Evolutionary conservation across 2,888 invertebrate species (phyloP).

Genomic region (Epistrophe grossulariae): DNA sequence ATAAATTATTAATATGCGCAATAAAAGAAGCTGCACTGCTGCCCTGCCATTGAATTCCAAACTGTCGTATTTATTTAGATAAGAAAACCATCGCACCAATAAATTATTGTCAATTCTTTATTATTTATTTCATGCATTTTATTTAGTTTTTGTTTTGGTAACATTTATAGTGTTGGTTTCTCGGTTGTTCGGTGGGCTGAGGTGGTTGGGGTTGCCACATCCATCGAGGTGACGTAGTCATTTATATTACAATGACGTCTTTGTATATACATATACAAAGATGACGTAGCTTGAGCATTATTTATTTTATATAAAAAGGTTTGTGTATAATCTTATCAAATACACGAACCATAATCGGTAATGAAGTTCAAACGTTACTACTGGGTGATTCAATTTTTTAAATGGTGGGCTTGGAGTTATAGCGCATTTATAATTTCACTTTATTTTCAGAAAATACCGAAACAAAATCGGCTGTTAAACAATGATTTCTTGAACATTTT

Average conservation of each 20-base stretch:
- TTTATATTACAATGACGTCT: too few species aligned
- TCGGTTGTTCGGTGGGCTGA: not conserved
- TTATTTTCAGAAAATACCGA: too few species aligned
- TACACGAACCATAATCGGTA: slow-evolving; percentile 22
- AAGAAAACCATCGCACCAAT: too few species aligned
- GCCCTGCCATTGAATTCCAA: not conserved
- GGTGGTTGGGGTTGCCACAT: not conserved
- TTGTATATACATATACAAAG: too few species aligned
- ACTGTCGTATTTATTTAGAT: too few species aligned
- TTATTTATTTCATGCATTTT: not conserved
- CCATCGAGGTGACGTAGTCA: not conserved
- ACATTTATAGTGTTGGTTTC: not conserved
- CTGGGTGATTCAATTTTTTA: not conserved
- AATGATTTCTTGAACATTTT: too few species aligned
- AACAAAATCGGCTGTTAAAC: too few species aligned
- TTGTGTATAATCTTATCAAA: not conserved
- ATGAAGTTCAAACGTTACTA: not conserved
- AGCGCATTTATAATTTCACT: too few species aligned
- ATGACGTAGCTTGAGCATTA: too few species aligned
- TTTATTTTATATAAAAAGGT: too few species aligned
- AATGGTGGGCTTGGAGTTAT: too few species aligned
- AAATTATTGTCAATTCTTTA: too few species aligned
- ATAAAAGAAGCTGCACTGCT: not conserved
- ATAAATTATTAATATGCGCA: not conserved
- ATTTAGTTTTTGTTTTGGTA: not conserved